Evolutionary conservation across 2,113 vertebrate genomes (phyloP).

Genomic region (Anas platyrhynchos): DNA sequence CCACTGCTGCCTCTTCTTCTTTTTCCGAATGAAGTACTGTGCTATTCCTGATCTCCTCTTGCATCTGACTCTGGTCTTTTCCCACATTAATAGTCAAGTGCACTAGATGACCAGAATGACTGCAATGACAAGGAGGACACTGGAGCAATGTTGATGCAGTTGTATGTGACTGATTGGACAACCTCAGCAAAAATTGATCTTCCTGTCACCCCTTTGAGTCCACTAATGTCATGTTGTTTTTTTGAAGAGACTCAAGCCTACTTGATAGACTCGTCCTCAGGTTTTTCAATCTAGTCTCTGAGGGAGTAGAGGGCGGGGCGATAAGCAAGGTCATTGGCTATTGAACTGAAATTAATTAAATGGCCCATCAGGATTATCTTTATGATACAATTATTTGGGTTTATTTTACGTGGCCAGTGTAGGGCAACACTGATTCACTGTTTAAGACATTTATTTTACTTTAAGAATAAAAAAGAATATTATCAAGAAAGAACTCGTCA

Average conservation of each 20-base stretch:
- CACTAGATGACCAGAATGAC: slow-evolving; percentile 29
- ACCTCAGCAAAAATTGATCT: slow-evolving; percentile 86
- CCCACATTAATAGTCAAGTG: slow-evolving; percentile 55
- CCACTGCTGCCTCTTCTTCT: neutral
- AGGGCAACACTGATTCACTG: neutral
- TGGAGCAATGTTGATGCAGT: slow-evolving; percentile 64
- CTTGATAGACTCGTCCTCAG: slow-evolving; percentile 83
- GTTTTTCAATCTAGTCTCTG: slow-evolving; percentile 77
- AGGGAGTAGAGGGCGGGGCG: slow-evolving; percentile 73
- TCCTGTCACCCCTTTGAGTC: slow-evolving; percentile 70
- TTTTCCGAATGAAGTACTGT: slow-evolving; percentile 15
- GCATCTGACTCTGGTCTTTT: slow-evolving; percentile 26
- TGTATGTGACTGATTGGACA: slow-evolving; percentile 66
- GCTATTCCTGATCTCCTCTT: slow-evolving; percentile 43
- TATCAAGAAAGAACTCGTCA: neutral
- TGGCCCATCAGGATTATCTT: slow-evolving; percentile 82
- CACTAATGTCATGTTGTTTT: slow-evolving; percentile 75
- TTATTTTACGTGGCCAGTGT: neutral
- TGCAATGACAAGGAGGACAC: slow-evolving; percentile 64
- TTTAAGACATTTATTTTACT: neutral
- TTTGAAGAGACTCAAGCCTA: slow-evolving; percentile 73
- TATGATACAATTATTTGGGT: slow-evolving; percentile 44
- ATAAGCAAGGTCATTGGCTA: slow-evolving; percentile 82
- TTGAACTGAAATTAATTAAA: slow-evolving; percentile 90
- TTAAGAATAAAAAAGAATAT: neutral